A percentile compares a stretch with the other conserved stretches of the same genome.
Evolutionary conservation across 2,888 invertebrate species (phyloP).

Genomic region (Diarsia rubi): DNA sequence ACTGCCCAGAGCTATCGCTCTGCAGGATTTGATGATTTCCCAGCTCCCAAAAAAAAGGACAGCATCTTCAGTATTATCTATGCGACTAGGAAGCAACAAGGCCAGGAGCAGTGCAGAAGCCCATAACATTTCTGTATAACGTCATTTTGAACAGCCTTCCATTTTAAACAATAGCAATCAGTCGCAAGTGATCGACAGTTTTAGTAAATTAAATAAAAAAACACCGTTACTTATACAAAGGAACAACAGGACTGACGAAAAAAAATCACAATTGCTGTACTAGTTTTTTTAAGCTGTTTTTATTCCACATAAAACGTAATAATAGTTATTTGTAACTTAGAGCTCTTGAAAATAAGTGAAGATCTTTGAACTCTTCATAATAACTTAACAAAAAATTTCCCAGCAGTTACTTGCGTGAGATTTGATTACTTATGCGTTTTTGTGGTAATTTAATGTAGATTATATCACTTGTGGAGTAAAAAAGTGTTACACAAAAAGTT

Average conservation of each 20-base stretch:
- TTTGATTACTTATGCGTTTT: constrained; percentile 26
- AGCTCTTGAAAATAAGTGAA: constrained; percentile 9
- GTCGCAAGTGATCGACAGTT: too few species aligned
- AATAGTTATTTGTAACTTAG: constrained; percentile 13
- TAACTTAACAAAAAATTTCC: not conserved
- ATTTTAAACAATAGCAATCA: not conserved
- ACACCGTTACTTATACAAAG: constrained; percentile 2
- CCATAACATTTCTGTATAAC: not conserved
- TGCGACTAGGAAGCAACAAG: not conserved
- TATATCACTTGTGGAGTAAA: not conserved
- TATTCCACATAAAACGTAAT: not conserved
- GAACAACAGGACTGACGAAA: not conserved
- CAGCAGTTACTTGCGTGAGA: constrained; percentile 15
- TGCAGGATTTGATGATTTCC: too few species aligned
- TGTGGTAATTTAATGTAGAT: constrained; percentile 26
- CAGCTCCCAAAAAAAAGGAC: too few species aligned
- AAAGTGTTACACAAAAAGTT: not conserved
- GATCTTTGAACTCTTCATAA: constrained; percentile 42
- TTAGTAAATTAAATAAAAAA: not conserved
- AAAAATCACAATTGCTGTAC: constrained; percentile 6
- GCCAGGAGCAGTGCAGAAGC: too few species aligned
- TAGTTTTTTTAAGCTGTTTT: constrained; percentile 32
- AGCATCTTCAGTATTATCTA: not conserved
- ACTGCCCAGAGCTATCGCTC: too few species aligned
- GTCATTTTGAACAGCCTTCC: not conserved